Evolutionary conservation across 1,140 invertebrate species (phyloP), one percentile per base, ranked within the genome.

Genomic region (Aphelenchoides besseyi): DNA sequence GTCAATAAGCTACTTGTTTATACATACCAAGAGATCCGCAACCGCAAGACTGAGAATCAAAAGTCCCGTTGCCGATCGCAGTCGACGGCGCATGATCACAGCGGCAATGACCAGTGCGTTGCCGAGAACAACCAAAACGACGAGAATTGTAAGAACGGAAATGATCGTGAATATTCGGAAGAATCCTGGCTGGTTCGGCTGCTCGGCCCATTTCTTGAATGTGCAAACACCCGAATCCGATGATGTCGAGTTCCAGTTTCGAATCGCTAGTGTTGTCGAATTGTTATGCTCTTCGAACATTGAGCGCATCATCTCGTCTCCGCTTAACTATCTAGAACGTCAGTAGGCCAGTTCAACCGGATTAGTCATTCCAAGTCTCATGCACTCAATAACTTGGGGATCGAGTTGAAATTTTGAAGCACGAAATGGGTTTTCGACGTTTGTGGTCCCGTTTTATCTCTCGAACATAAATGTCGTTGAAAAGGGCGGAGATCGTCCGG

Each of bases 101-200:
- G 93, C 93, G 12, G 91, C 91, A 86, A 96, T 94, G 62, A 95
- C 93, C 86, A 95, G 93, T 23, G 94, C 90, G 85, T 95, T 96
- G 36, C 94, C 94, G 1, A 88, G 64, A 12, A 83, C 81, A 16
- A 85, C 83, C 8, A 83, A 61, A 16, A 83, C 78, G 23, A 84
- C 82, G 18, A 83, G 48, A 37, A 83, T 78, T 12, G 83, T 82
- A 8, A 83, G 73, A 54, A 83, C 79, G 16, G 79, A 82, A 61
- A 84, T 83, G 61, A 84, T 85, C 30, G 81, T 77, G 68, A 85
- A 83, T 30, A 85, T 85, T 57, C 83, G 81, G 26, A 83, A 74
- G 29, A 84, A 78, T 23, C 80, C 76, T 9, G 81, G 81, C 59
- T 83, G 83, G 41, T 82, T 66, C 28, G 81, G 81, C 30, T 70